Base-by-base conservation (phyloP, 2,797 vertebrate genomes). In the Sebastes trivittatus region DNA sequence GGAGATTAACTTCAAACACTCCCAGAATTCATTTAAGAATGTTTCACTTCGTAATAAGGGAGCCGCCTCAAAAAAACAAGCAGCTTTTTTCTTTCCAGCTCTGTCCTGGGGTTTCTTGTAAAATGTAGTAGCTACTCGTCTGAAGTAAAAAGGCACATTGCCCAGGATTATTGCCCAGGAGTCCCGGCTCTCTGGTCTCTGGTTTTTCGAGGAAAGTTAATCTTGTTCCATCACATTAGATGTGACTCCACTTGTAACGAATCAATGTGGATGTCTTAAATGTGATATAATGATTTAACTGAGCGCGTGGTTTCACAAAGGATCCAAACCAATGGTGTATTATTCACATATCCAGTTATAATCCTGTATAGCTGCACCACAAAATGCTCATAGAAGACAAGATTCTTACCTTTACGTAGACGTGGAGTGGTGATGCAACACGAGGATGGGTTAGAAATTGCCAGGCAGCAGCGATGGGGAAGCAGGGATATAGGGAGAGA, bases 351-450 rank as follows among this genome's bases (percentile, higher is more conserved):
- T 58, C 10, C 55, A 52, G 32, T 14, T 20, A 7, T 56, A 22
- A 56, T 29, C 6, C 23, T 9, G 2, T 16, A 25, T 7, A 36
- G 30, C 23, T 63, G 29, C 62, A 11, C 2, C 9, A 56, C 11
- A 38, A 25, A 60, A 60, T 72, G n/a, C 11, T 67, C 25, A 55
- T 2, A 72, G 61, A 78, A 67, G 34, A 27, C 36, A 65, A 29
- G 18, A 58, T 52, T 92, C 94, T 94, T 94, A 95, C 95, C 95
- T 94, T 90, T 72, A 85, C 32, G 82, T 6, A 72, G 88, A 84
- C 6, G 42, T 20, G 8, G 22, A 81, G 76, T 5, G 60, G 49
- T 54, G 68, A 77, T 56, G 67, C 25, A 76, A 75, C 29, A 75
- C 6, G 32, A 38, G 22, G 70, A 42, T 13, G 66, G 69, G 67